A percentile compares a stretch with the other conserved stretches of the same genome.
Conservation (phyloP, 2,888 invertebrate genomes). For the Nipponacmea schrenckii region DNA sequence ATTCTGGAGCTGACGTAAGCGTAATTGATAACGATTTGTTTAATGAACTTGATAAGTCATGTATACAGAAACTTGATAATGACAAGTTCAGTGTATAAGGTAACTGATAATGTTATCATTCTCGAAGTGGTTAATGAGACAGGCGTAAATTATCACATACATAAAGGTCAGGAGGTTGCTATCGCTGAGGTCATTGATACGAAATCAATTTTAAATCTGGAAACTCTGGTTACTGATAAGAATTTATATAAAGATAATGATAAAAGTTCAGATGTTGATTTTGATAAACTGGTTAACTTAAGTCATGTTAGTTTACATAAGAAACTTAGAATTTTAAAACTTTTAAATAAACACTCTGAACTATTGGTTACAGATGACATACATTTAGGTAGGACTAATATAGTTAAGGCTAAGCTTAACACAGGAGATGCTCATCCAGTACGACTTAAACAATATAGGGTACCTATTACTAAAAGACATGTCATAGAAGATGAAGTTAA, state of each 20-base stretch:
- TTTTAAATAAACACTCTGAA: neutral
- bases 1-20: neutral
- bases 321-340: neutral
- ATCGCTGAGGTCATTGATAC: neutral
- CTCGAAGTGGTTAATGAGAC: neutral
- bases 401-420: too few species aligned
- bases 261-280: neutral
- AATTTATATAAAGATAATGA: too few species aligned
- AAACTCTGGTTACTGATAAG: too few species aligned
- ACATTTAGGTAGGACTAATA: too few species aligned
- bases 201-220: too few species aligned
- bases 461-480: neutral
- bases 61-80: neutral
- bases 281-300: neutral
- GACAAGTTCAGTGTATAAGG: neutral
- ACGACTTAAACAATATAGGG: constrained; percentile 10
- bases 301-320: neutral
- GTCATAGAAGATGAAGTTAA: neutral
- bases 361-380: neutral
- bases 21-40: neutral
- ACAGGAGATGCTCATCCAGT: neutral
- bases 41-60: neutral
- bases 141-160: neutral
- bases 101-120: neutral
- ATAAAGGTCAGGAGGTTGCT: neutral